These are phyloP conservation scores for Solenopsis invicta DNA, from an alignment of 1,140 invertebrate genomes.

Conservation along the genomic window DNA sequence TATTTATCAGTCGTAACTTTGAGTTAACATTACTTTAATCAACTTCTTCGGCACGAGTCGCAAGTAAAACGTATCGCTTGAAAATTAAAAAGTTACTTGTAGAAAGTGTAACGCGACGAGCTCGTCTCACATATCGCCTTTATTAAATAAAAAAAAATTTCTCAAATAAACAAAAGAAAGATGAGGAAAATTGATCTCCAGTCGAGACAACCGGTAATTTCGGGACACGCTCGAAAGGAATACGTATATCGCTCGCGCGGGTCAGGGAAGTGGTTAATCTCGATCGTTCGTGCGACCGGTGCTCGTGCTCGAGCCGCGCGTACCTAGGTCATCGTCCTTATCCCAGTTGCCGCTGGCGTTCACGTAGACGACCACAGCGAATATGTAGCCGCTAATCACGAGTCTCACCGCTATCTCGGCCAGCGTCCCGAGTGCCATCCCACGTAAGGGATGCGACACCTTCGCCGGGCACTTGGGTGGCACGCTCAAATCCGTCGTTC, in stretches of 20 bases:
- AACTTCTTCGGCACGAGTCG: neutral
- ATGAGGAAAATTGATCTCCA: neutral
- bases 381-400: conserved; percentile 80
- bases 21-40: neutral
- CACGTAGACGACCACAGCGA: conserved; percentile 80
- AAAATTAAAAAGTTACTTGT: neutral
- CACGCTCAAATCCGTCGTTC: conserved; percentile 76
- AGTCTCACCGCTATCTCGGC: conserved; percentile 79
- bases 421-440: conserved; percentile 81
- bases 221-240: conserved; percentile 15
- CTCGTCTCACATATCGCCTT: neutral
- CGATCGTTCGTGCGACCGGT: conserved; percentile 28
- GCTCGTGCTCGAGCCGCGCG: conserved; percentile 16
- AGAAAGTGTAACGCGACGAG: neutral
- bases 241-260: conserved; percentile 2
- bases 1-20: neutral
- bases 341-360: conserved; percentile 84
- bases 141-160: neutral
- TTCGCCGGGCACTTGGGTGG: conserved; percentile 62
- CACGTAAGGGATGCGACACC: conserved; percentile 72
- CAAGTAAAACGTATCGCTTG: neutral
- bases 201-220: neutral
- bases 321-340: conserved; percentile 85
- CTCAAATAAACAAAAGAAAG: neutral
- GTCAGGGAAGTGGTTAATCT: conserved; percentile 36